Base-by-base conservation (phyloP, 2,113 vertebrate genomes). In the Otus sunia region DNA sequence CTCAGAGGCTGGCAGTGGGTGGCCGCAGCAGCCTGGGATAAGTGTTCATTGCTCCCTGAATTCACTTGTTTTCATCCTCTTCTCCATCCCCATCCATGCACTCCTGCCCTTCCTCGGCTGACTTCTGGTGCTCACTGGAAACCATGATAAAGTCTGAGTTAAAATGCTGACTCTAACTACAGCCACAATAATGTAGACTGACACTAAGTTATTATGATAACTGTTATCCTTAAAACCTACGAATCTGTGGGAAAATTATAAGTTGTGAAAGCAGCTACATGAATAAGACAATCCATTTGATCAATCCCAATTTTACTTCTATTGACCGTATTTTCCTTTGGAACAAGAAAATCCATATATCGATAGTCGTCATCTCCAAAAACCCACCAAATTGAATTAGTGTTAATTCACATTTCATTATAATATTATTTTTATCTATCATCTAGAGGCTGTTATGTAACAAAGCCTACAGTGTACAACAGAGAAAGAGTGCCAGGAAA, bases 371-470 rank as follows among this genome's bases (percentile, higher is more conserved):
- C 74, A 92, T 93, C 87, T 95, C 82, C 76, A 90, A 95, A 95
- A 92, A 26, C 34, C 39, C 86, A 92, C 60, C 62, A 94, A 95
- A 96, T 53, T 92, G 73, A 96, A 94, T 94, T 86, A 96, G 52
- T 41, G 83, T 80, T 93, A 93, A 96, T 94, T 94, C 93, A 88
- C 32, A 79, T 95, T 96, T 96, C 75, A 92, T 95, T 82, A 79
- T 85, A 90, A 74, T 92, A 89, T 89, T 96, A 72, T 75, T 96
- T 94, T 94, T 94, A 85, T 60, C 84, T 73, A 66, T 94, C 73
- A 91, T 81, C 88, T 94, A 53, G 22, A 83, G 68, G 55, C 45
- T 41, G 15, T 90, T 20, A 49, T 59, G n/a, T 71, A 92, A 89
- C 68, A 94, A 66, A 95, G n/a, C 9, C 60, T 73, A 55, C 30